Conservation (phyloP, 2,888 invertebrate species). For the Torymus tubicola region DNA sequence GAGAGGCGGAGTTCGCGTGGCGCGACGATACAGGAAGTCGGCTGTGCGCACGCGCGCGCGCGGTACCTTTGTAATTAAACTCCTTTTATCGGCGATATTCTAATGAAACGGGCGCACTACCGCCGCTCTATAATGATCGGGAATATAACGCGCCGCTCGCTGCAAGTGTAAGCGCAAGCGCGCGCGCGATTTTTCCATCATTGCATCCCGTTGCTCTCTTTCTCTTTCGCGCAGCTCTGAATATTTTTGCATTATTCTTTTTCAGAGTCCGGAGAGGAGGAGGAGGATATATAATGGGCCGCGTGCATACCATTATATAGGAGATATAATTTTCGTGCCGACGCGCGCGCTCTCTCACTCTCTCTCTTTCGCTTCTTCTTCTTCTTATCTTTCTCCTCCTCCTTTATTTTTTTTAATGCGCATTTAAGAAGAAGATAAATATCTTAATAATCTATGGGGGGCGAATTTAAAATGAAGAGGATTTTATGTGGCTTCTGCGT, state of each 20-base stretch:
- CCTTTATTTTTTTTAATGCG: constrained; percentile 34
- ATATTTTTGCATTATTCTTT: constrained; percentile 55
- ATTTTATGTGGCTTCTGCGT: constrained; percentile 9
- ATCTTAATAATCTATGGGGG: constrained; percentile 51
- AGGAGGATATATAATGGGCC: constrained; percentile 18
- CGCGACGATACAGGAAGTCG: constrained; percentile 32
- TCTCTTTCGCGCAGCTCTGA: not conserved
- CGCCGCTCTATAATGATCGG: constrained; percentile 66
- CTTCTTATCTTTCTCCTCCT: too few species aligned
- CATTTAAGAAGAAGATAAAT: constrained; percentile 48
- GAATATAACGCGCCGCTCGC: constrained; percentile 20
- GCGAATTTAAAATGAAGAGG: constrained; percentile 26
- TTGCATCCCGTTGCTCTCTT: constrained; percentile 5
- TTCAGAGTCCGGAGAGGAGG: constrained; percentile 5
- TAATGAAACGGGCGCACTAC: constrained; percentile 65
- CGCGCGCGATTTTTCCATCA: constrained; percentile 49
- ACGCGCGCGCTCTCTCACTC: not conserved
- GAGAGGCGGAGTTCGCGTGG: constrained; percentile 11
- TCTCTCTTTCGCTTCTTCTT: too few species aligned
- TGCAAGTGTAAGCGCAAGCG: not conserved
- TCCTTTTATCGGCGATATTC: constrained; percentile 71
- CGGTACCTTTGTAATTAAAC: constrained; percentile 70
- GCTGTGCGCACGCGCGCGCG: constrained; percentile 34
- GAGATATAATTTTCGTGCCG: constrained; percentile 26
- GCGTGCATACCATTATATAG: constrained; percentile 35